Base-by-base conservation (phyloP, 2,888 invertebrate genomes). In the Dryococelus australis region DNA sequence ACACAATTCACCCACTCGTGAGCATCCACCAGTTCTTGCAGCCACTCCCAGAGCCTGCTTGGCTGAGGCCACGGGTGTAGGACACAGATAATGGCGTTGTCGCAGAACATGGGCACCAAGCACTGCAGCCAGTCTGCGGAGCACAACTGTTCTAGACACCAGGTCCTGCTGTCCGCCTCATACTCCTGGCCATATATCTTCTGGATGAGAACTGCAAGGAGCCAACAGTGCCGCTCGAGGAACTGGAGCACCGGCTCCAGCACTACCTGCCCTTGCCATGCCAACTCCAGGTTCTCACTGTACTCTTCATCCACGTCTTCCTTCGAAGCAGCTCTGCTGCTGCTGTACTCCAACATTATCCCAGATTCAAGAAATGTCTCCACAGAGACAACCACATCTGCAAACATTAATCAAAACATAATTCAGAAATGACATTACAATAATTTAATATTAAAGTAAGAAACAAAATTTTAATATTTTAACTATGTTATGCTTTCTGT, bases 221-320 rank as follows among this genome's bases (percentile, higher is more conserved):
- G 93, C 95, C 96, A 96, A 90, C 96, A 96, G 89, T 95, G 94
- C 84, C 94, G 93, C 87, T 95, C 94, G 3, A 96, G 93, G 90
- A 96, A 96, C 84, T 89, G 88, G 8, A 90, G 84, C 53, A 90
- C 86, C 53, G 88, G 26, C 78, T 88, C 89, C 6, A 85, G 83
- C 27, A 89, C 83, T 8, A 85, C 86, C 27, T 78, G 80, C 9
- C 81, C 51, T 16, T 51, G 83, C 87, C 88, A 88, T 6, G 43
- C 28, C 10, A 86, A 78, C 27, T 84, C 86, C 20, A 28, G 20
- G 35, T 43, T 43, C 28, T 43, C 43, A 28, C 27, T 47, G 27
- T 65, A 43, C 12, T n/a, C 13, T 9, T 6, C 35, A 65, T 65
- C 43, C 12, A n/a, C 86, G 65, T 27, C 51, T 35, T 27, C 47